Conservation (phyloP, 2,888 invertebrate genomes). For the Electrophaes corylata region DNA sequence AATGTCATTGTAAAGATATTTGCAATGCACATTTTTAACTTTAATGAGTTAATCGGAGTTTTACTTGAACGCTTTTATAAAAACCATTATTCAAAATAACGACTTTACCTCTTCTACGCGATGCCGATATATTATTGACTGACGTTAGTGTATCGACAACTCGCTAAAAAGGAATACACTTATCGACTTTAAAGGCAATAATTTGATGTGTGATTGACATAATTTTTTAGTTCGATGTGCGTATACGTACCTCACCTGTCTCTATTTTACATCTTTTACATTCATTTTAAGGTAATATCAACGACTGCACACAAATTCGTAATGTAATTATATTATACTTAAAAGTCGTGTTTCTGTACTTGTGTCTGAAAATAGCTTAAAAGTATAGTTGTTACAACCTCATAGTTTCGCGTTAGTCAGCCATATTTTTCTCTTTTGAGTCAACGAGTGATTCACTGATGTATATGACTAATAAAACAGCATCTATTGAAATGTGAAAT, state of each 20-base stretch:
- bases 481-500: slow-evolving; percentile 50
- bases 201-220: slow-evolving; percentile 59
- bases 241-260: slow-evolving; percentile 49
- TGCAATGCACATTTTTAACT: slow-evolving; percentile 2
- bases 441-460: slow-evolving; percentile 72
- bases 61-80: slow-evolving; percentile 7
- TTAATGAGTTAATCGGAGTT: slow-evolving; percentile 19
- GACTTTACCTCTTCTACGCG: slow-evolving; percentile 2
- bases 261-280: slow-evolving; percentile 31
- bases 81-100: slow-evolving; percentile 18
- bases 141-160: slow-evolving; percentile 44
- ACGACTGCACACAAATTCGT: background rate
- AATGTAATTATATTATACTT: background rate
- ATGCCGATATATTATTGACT: slow-evolving; percentile 12
- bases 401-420: slow-evolving; percentile 58
- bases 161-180: slow-evolving; percentile 55
- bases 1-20: slow-evolving; percentile 1
- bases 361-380: slow-evolving; percentile 2
- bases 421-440: slow-evolving; percentile 63
- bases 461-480: slow-evolving; percentile 64
- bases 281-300: slow-evolving; percentile 2
- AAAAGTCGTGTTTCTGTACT: background rate
- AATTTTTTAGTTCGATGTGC: slow-evolving; percentile 45
- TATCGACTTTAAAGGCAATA: slow-evolving; percentile 48
- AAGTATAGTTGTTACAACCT: slow-evolving; percentile 34